A percentile compares a stretch with the other conserved stretches of the same genome.
Conservation (phyloP, 2,888 invertebrate genomes). For the Nephrotoma guestfalica region DNA sequence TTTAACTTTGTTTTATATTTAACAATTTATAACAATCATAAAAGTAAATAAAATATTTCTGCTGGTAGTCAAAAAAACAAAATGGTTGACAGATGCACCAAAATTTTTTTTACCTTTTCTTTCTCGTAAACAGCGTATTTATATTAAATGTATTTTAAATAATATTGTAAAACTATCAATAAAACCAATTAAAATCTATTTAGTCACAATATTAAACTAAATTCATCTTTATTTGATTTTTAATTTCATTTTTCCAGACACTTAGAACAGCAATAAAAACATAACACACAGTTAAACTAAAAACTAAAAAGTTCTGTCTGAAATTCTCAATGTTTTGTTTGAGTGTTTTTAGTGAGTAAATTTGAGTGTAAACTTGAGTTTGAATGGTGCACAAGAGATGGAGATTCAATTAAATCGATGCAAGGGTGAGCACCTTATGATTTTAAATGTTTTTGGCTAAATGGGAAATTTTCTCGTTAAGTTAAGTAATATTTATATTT, state of each 20-base stretch:
- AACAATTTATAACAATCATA: neutral
- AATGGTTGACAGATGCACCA: constrained; percentile 4
- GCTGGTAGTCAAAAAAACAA: neutral
- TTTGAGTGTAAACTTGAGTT: neutral
- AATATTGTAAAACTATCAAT: neutral
- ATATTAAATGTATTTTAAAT: neutral
- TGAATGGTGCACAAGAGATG: neutral
- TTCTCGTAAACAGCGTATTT: neutral
- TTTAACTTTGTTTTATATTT: neutral
- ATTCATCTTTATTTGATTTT: neutral
- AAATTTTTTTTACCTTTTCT: neutral
- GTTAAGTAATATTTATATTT: too few relatives aligned
- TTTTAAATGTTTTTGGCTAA: too few relatives aligned
- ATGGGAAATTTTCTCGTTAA: too few relatives aligned
- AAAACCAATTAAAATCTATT: neutral
- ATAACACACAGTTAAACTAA: neutral
- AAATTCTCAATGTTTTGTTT: neutral
- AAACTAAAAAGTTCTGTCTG: neutral
- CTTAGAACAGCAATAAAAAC: neutral
- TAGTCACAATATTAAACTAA: neutral
- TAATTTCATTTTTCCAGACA: neutral
- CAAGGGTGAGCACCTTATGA: neutral
- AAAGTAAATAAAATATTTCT: neutral
- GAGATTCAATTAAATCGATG: neutral
- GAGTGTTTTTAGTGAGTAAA: neutral